Base-by-base conservation (phyloP, 2,797 vertebrate genomes). In the Cheirogaleus major region DNA sequence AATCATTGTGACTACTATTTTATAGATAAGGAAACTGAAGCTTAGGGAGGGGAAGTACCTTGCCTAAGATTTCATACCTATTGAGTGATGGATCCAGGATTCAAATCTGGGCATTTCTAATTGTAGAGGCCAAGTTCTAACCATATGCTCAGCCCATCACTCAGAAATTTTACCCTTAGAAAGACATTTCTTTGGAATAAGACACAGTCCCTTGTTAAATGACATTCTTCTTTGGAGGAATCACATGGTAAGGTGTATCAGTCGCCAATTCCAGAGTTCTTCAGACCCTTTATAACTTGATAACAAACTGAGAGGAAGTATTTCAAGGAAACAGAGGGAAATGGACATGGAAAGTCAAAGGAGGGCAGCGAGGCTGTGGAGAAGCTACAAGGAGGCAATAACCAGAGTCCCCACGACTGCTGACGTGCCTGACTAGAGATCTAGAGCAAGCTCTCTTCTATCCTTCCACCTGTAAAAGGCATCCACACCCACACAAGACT, bases 71-170 rank as follows among this genome's bases (percentile, higher is more conserved):
- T 50, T 69, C 84, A 76, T 27, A 73, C 63, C 52, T 79, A 67
- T 87, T 89, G 76, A 91, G 55, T 61, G 41, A 89, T 57, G 48
- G 63, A 59, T 55, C 18, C 41, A 82, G 50, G 85, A 93, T 45
- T 78, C 43, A 91, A 92, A 78, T 67, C 32, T 61, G 45, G 12
- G 20, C 3, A 48, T 41, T 17, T 73, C 38, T 94, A 85, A 91
- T 75, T 80, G 38, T 48, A 69, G 35, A 97, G 69, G 75, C 57
- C 27, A 72, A 90, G 22, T 92, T 96, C 55, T 94, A 63, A 70
- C 63, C 32, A 76, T 48, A 65, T 52, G 38, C 14, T 89, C n/a
- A 61, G n/a, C 5, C 45, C 35, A 85, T 96, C 23, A 55, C 10
- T 72, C 59, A 72, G 35, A 87, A 32, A 67, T 80, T 95, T 87